phyloP scores from a whole-genome alignment of 2,888 invertebrate genomes.

The Acanthococcus lagerstroemiae region DNA sequence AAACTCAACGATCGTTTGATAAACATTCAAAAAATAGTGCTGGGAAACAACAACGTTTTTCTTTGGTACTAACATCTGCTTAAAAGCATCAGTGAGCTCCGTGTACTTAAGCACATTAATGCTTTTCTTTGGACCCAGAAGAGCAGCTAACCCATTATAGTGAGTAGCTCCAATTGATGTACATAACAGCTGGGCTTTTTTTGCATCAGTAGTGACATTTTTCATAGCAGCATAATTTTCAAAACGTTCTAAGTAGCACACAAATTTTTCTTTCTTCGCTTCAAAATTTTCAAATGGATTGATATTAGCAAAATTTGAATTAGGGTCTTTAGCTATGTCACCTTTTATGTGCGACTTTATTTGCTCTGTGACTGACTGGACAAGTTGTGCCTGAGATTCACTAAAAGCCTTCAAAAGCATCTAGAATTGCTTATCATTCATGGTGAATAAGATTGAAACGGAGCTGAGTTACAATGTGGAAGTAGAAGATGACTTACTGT shows the following conservation, averaged over 20 bases:
- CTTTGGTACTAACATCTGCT: neutral
- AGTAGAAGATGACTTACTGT: no score
- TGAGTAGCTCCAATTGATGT: neutral
- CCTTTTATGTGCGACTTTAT: no score
- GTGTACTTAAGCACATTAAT: no score
- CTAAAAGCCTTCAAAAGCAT: neutral
- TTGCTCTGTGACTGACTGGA: no score
- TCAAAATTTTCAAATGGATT: neutral
- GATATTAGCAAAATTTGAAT: neutral
- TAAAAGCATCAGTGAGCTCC: no score
- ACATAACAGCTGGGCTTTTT: no score
- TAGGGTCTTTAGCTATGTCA: neutral
- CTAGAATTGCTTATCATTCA: neutral
- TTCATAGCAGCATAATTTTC: neutral
- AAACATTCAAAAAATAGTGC: no score
- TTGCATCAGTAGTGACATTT: neutral
- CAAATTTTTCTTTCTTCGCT: neutral
- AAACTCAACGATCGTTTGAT: no score
- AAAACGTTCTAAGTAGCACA: neutral
- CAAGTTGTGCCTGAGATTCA: no score
- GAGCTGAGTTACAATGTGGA: no score
- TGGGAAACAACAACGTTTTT: neutral
- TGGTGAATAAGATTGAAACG: no score
- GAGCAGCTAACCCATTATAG: neutral
- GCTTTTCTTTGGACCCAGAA: neutral